Conservation (phyloP, 2,888 invertebrate genomes). For the Dryadula phaetusa region DNA sequence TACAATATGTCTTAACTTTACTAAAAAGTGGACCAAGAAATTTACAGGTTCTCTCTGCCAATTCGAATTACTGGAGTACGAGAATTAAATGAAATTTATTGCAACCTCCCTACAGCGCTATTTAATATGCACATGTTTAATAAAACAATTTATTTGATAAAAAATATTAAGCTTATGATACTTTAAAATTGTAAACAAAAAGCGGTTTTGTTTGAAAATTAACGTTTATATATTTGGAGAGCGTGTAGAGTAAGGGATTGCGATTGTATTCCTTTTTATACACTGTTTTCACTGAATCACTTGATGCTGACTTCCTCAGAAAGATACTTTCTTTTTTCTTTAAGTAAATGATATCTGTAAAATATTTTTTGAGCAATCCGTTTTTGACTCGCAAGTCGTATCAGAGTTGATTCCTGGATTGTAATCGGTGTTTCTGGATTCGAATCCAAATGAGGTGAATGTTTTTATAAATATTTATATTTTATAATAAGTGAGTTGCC, state of each 20-base stretch:
- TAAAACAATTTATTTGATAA: background rate
- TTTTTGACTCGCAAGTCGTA: no score
- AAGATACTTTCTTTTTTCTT: constrained; percentile 11
- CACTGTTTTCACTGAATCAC: constrained; percentile 21
- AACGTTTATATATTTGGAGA: constrained; percentile 12
- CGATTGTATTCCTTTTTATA: constrained; percentile 23
- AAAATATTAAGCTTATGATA: constrained; percentile 5
- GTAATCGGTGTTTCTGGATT: no score
- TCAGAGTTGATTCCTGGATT: no score
- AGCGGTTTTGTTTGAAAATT: constrained; percentile 3
- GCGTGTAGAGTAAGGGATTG: constrained; percentile 13
- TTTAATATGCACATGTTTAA: constrained; percentile 10
- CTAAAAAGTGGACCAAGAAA: no score
- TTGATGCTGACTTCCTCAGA: constrained; percentile 12
- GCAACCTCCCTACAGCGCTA: background rate
- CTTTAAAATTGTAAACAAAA: constrained; percentile 6
- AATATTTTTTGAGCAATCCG: background rate
- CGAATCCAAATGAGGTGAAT: no score
- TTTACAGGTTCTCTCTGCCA: no score
- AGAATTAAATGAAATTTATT: background rate
- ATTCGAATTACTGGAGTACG: background rate
- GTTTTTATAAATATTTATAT: no score
- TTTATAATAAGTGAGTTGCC: no score
- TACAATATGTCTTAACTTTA: no score
- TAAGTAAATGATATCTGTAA: constrained; percentile 5